A percentile compares a stretch with the other conserved stretches of the same genome.
Conservation (phyloP, 64 coral and sea anemone species). For the Anthopleura sola region DNA sequence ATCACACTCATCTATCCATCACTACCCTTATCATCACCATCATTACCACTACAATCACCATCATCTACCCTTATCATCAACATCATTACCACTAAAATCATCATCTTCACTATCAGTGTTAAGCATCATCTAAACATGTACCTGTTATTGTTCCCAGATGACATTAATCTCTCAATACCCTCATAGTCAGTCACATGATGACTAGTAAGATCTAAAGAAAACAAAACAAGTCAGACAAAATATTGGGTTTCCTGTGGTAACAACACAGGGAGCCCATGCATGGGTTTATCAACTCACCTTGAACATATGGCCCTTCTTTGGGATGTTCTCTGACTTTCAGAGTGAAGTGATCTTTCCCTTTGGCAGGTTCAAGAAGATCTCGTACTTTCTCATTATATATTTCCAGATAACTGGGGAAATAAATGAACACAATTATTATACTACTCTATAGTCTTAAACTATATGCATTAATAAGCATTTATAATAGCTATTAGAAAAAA, state of each 20-base stretch:
- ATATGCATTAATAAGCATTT: not conserved
- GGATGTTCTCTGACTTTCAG: slow-evolving; percentile 94
- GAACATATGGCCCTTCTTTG: slow-evolving; percentile 97
- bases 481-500: not conserved
- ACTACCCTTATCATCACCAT: too few species aligned
- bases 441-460: too few species aligned
- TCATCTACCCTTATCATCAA: too few species aligned
- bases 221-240: not conserved
- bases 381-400: slow-evolving; percentile 99
- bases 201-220: slow-evolving; percentile 73
- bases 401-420: slow-evolving; percentile 79
- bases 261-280: not conserved
- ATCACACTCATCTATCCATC: too few species aligned
- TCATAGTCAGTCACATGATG: slow-evolving; percentile 80
- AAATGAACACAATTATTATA: not conserved
- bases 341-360: slow-evolving; percentile 92
- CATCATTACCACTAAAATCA: not conserved
- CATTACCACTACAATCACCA: too few species aligned
- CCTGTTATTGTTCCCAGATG: slow-evolving; percentile 85
- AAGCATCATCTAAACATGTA: slow-evolving; percentile 2
- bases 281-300: slow-evolving; percentile 47
- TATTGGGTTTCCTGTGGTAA: not conserved
- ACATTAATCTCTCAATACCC: slow-evolving; percentile 80
- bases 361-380: slow-evolving; percentile 87
- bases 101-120: not conserved